Conservation (phyloP, 2,888 invertebrate genomes). For the Operophtera brumata region DNA sequence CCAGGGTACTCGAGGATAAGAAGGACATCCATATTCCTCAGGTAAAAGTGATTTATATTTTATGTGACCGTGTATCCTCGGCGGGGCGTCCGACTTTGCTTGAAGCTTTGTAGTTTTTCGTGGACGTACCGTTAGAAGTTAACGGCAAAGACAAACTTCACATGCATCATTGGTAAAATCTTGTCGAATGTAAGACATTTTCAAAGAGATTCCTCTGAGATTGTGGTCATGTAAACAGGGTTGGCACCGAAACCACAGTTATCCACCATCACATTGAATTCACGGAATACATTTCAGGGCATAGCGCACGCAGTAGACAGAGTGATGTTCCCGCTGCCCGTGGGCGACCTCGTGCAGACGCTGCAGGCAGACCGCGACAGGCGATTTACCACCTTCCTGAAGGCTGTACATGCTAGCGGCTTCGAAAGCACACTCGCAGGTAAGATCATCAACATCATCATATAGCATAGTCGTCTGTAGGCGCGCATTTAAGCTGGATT, state of each 20-base stretch:
- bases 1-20: conserved; percentile 89
- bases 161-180: too few relatives aligned
- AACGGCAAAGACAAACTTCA: too few relatives aligned
- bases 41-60: conserved; percentile 61
- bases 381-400: conserved; percentile 89
- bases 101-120: too few relatives aligned
- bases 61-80: too few relatives aligned
- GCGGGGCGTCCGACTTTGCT: too few relatives aligned
- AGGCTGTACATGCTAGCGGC: conserved; percentile 88
- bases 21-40: conserved; percentile 92
- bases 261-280: not conserved
- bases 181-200: too few relatives aligned
- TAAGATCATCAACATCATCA: conserved; percentile 43
- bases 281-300: conserved; percentile 78
- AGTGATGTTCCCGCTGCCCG: conserved; percentile 94
- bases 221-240: not conserved
- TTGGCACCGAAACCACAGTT: not conserved
- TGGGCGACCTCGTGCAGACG: conserved; percentile 92
- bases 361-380: conserved; percentile 91
- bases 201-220: too few relatives aligned
- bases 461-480: too few relatives aligned
- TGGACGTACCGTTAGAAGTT: too few relatives aligned
- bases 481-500: too few relatives aligned
- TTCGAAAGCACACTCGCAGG: conserved; percentile 87
- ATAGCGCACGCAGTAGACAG: conserved; percentile 91